Base-by-base conservation (phyloP, 2,888 invertebrate species). In the Hyalella azteca region DNA sequence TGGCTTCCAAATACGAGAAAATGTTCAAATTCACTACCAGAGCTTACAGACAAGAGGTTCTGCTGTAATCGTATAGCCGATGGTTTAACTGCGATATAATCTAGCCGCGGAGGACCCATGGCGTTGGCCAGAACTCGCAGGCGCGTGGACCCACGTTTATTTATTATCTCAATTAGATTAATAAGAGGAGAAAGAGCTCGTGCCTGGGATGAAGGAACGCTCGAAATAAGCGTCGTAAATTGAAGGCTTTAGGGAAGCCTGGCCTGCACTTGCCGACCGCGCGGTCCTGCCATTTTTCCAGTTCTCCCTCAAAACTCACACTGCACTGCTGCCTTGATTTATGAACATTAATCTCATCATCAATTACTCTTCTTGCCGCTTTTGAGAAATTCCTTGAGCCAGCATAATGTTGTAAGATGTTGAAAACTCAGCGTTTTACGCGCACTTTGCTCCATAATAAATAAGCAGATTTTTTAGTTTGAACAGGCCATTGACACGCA, bases 101-200 rank as follows among this genome's bases (percentile, higher is more conserved):
- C 9, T 45, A 11, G 45, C 45, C 15, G 45, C 15, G 45, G 45
- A 45, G 15, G 45, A 15, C 45, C 9, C 15, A 15, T 15, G 45
- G 11, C 45, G 45, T 45, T 59, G n/a, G 54, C 54, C 49, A 49
- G 49, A 4, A 3, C 49, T 15, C 3, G 26, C 54, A 54, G 54
- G 54, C 54, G 26, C 9, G 4, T 7, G 54, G 7, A 26, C 29
- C 54, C n/a, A n/a, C n/a, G 36, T 29, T 66, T 66, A 66, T 66
- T 66, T 66, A 66, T 66, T 36, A 36, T 36, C 66, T 66, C 66
- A 66, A 66, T 66, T 66, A 66, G 66, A 66, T 66, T 66, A 66
- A 19, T 32, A n/a, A 36, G 36, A 36, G 36, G 19, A 36, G 36
- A 19, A 66, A 66, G n/a, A 66, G 66, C 32, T 66, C 66, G 19